These are phyloP conservation scores for mouse (Mus musculus) DNA, from an alignment of 2,113 vertebrate genomes.

Conservation along the genomic window GRCm39 chr6:113873001-113873500, in stretches of 20 bases:
- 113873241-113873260: not conserved
- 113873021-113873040: not conserved
- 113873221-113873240: slow-evolving; percentile 42
- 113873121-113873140: not conserved
- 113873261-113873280: not conserved
- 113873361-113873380: not conserved
- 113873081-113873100: not conserved
- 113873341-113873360: not conserved
- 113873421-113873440: not conserved
- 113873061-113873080: not conserved
- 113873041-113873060: not conserved
- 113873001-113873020: not conserved
- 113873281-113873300: not conserved
- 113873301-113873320: not conserved
- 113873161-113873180: slow-evolving; percentile 35
- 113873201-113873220: slow-evolving; percentile 23
- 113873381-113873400: not conserved
- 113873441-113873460: not conserved
- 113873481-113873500: not conserved
- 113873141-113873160: not conserved
- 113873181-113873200: not conserved
- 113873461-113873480: not conserved
- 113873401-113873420: not conserved
- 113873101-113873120: not conserved
- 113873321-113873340: not conserved